These are phyloP conservation scores for Metopia argyrocephala DNA, from an alignment of 2,888 invertebrate species.

Conservation along the genomic window DNA sequence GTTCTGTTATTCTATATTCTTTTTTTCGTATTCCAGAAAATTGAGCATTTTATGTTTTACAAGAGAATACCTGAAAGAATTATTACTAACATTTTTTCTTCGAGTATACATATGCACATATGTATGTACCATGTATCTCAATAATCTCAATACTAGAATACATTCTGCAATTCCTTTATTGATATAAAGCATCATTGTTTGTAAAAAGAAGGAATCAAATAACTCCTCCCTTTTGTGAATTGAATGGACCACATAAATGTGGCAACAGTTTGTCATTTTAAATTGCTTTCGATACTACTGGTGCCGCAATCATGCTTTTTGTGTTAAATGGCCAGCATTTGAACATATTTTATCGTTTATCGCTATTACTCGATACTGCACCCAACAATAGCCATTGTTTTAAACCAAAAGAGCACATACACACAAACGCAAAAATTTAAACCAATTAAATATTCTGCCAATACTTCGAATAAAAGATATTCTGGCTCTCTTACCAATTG, in stretches of 20 bases:
- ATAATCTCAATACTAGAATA: not conserved
- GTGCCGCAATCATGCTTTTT: constrained; percentile 42
- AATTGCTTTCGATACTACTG: constrained; percentile 59
- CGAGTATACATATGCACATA: not conserved
- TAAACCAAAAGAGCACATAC: constrained; percentile 6
- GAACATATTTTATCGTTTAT: constrained; percentile 64
- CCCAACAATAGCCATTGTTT: constrained; percentile 46
- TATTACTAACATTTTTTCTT: not conserved
- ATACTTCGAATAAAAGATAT: constrained; percentile 19
- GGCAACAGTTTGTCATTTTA: constrained; percentile 67
- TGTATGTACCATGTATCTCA: not conserved
- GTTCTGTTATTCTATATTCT: too few species aligned
- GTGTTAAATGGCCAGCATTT: constrained; percentile 61
- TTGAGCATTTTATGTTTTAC: too few species aligned
- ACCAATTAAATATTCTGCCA: constrained; percentile 31
- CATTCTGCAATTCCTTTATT: not conserved
- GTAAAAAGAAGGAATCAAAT: not conserved
- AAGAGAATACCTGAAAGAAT: too few species aligned
- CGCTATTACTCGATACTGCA: constrained; percentile 42
- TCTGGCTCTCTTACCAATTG: constrained; percentile 14
- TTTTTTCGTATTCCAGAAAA: too few species aligned
- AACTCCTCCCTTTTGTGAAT: not conserved
- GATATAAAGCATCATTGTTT: not conserved
- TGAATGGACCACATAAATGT: constrained; percentile 52
- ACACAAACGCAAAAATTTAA: not conserved